phyloP scores from a whole-genome alignment of 2,113 vertebrate species.

The Halichoeres trimaculatus region DNA sequence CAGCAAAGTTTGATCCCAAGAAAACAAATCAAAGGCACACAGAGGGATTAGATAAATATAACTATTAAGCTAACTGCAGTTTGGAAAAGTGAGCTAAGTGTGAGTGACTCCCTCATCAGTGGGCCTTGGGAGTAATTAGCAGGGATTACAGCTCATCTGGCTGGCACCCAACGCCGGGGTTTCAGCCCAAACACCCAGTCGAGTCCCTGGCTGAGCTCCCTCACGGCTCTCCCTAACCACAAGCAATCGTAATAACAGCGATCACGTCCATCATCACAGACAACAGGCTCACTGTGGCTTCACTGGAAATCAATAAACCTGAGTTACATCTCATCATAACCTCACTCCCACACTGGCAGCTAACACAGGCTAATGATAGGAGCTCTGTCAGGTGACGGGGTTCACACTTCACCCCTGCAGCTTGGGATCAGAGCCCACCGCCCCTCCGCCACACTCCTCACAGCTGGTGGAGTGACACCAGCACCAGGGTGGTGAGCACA shows the following conservation, averaged over 20 bases:
- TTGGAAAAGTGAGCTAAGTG: conserved; percentile 68
- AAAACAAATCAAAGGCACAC: conserved; percentile 45
- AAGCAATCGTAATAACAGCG: conserved; percentile 52
- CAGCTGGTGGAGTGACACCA: conserved; percentile 70
- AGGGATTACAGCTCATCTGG: conserved; percentile 77
- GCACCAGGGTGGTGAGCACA: conserved; percentile 54
- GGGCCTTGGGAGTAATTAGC: conserved; percentile 80
- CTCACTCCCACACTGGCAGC: conserved; percentile 5
- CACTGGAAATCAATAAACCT: conserved; percentile 46
- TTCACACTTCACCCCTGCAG: conserved; percentile 45
- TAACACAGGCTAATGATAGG: not conserved
- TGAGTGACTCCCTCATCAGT: conserved; percentile 63
- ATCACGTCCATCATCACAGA: conserved; percentile 51
- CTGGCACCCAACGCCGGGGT: conserved; percentile 64
- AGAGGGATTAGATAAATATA: conserved; percentile 69
- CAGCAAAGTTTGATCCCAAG: conserved; percentile 14
- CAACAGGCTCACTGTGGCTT: conserved; percentile 30
- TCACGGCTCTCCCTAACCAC: conserved; percentile 46
- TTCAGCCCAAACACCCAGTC: conserved; percentile 74
- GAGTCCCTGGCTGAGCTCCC: conserved; percentile 67
- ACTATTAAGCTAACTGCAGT: conserved; percentile 54
- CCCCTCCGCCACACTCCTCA: conserved; percentile 63
- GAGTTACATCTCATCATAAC: conserved; percentile 47
- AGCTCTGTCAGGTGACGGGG: not conserved
- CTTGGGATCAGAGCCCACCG: conserved; percentile 51